A percentile compares a stretch with the other conserved stretches of the same genome.
Evolutionary conservation across 2,113 vertebrate species (phyloP).

Genomic region (Haemorhous mexicanus): DNA sequence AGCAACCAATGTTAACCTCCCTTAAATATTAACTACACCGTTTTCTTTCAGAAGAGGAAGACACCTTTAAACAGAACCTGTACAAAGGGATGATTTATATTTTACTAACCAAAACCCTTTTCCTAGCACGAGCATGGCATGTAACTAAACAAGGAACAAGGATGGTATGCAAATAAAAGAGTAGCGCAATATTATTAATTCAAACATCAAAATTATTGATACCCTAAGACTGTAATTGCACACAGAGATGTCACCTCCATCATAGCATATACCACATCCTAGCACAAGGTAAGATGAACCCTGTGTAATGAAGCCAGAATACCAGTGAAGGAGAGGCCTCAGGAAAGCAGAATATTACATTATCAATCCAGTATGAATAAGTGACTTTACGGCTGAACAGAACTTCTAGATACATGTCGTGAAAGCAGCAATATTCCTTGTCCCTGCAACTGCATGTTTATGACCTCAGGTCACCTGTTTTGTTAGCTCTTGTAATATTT

Average conservation of each 20-base stretch:
- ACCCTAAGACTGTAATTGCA: not conserved
- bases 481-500: not conserved
- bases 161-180: not conserved
- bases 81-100: not conserved
- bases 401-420: not conserved
- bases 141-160: not conserved
- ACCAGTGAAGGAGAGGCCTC: not conserved
- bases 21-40: not conserved
- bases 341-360: not conserved
- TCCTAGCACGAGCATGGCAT: not conserved
- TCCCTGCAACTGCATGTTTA: not conserved
- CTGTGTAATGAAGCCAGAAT: not conserved
- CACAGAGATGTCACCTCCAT: not conserved
- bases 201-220: not conserved
- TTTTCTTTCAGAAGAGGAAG: not conserved
- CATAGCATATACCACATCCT: not conserved
- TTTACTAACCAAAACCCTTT: not conserved
- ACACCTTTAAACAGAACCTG: not conserved
- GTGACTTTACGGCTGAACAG: not conserved
- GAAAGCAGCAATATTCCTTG: not conserved
- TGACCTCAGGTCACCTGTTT: not conserved
- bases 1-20: not conserved
- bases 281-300: not conserved
- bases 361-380: not conserved
- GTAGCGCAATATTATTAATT: not conserved